Conservation (phyloP, 2,797 vertebrate genomes). For the Carcharodon carcharias region DNA sequence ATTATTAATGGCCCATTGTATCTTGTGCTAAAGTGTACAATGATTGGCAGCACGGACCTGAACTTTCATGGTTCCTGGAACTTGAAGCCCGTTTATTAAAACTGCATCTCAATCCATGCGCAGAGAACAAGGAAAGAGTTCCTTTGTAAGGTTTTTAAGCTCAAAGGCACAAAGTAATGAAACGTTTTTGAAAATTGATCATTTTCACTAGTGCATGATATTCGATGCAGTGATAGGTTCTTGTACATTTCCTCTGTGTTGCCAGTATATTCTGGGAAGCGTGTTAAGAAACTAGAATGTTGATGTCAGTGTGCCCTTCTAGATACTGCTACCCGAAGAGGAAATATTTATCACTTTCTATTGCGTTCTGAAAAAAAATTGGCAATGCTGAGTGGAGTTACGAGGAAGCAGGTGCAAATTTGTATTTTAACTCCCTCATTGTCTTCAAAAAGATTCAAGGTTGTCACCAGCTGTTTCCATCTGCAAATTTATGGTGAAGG, state of each 20-base stretch:
- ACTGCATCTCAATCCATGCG: too few relatives aligned
- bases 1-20: neutral
- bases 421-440: conserved; percentile 11
- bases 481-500: conserved; percentile 40
- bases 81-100: neutral
- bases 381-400: neutral
- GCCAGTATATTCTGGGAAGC: neutral
- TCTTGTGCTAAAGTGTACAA: neutral
- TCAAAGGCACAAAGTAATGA: neutral
- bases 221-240: neutral
- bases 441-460: neutral
- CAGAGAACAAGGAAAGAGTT: neutral
- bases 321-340: neutral
- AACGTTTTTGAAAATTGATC: neutral
- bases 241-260: neutral
- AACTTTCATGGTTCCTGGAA: neutral
- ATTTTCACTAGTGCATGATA: neutral
- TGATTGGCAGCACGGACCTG: neutral
- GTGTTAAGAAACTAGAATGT: neutral
- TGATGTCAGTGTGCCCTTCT: neutral
- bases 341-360: conserved; percentile 24
- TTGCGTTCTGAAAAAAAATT: neutral
- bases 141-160: neutral
- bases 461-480: conserved; percentile 29
- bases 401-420: conserved; percentile 30